Percentiles rank a stretch among this genome's conserved stretches.
Conservation (phyloP, 2,797 vertebrate species). For the Sebastes goodei region DNA sequence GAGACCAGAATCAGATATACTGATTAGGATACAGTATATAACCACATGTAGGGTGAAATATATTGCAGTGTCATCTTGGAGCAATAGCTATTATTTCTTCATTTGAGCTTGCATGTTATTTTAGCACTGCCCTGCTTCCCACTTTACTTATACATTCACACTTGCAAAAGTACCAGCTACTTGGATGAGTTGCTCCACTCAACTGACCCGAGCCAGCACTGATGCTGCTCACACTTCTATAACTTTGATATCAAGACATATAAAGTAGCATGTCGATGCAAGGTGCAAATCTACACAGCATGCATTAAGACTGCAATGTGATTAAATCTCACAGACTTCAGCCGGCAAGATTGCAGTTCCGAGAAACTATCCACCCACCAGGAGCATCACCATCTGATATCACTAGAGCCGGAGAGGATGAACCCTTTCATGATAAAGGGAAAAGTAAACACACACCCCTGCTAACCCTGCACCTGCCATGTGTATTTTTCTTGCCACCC, state of each 20-base stretch:
- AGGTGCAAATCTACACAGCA: neutral
- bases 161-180: neutral
- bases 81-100: neutral
- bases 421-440: neutral
- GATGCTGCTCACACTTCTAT: neutral
- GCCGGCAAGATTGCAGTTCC: neutral
- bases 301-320: neutral
- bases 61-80: neutral
- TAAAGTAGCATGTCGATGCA: neutral
- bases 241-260: neutral
- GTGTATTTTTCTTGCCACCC: conserved; percentile 1
- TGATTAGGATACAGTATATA: neutral
- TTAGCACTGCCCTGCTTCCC: neutral
- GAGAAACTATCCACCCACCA: neutral
- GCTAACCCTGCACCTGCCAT: neutral
- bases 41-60: neutral
- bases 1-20: neutral
- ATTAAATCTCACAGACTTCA: neutral
- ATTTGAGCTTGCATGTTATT: neutral
- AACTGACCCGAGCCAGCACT: neutral
- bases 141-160: neutral
- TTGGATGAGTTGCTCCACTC: neutral
- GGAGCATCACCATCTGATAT: neutral
- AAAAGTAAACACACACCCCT: conserved; percentile 1
- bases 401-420: neutral